Base-by-base conservation (phyloP, 2,797 vertebrate species). In the Molossus molossus region DNA sequence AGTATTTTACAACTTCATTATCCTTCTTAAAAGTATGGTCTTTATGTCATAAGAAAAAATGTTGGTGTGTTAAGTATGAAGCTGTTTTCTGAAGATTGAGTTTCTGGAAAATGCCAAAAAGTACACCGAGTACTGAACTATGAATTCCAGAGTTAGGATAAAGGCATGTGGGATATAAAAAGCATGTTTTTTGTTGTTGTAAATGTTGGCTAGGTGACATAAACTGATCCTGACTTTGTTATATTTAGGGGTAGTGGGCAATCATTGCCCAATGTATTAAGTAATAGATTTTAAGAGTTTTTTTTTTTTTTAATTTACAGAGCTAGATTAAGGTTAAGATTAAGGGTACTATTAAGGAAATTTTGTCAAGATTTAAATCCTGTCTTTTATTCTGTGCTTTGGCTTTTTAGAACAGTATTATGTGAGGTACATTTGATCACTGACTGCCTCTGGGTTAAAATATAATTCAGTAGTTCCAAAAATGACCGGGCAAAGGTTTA, bases 81-180 rank as follows among this genome's bases (percentile, higher is more conserved):
- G 94, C 94, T 9, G 81, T 97, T 97, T 79, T 91, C 18, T 97
- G 91, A 97, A 95, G 57, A 82, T 87, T 0, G 94, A 73, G 65
- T 97, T 98, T 97, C 97, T 98, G 97, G 96, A 98, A 98, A 97
- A 97, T 96, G 48, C 81, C 2, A 12, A 50, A 9, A 93, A 84
- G 97, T 97, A 98, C 97, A 97, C 84, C 95, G 98, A 97, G 97
- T 98, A 97, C 96, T 97, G 97, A 97, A 97, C 96, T 98, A 77
- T 82, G 96, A 98, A 97, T 98, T 98, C 96, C 95, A 87, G 94
- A 97, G 97, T 98, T 97, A 98, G 97, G 96, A 96, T 97, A 98
- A 97, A 98, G 75, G 62, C 67, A 83, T 72, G 75, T 37, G 98
- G 97, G 97, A 94, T 97, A 96, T 91, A 97, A 97, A 98, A 98